Evolutionary conservation across 2,113 vertebrate genomes (phyloP), one percentile per base, ranked within the genome.

Genomic region (Atractosteus spatula): DNA sequence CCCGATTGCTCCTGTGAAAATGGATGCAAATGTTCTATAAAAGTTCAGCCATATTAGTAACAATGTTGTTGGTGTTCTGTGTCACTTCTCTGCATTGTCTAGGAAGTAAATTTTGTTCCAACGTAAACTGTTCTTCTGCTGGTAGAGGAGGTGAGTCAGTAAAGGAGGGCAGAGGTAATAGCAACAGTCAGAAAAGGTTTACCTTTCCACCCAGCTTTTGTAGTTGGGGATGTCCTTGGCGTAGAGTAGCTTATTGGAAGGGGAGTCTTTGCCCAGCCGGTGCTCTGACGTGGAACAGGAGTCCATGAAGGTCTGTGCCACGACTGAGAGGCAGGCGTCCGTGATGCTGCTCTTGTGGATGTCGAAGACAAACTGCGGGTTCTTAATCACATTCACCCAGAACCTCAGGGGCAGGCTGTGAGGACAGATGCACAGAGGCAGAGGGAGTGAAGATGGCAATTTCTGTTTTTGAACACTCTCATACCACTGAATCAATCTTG

Each of bases 181-280:
- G 16, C 1, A 8, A 13, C 11, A 63, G 43, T 10, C 16, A 43
- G 16, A 8, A 11, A 16, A 45, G 13, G 65, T 94, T 85, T 79
- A 99, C 97, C 97, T 96, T 82, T 99, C 97, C 69, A 99, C 97
- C 97, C 97, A 99, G 91, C 95, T 97, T 91, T 99, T 99, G 88
- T 99, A 99, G 87, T 96, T 99, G 85, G 97, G 97, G 83, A 99
- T 99, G 81, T 99, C 97, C 94, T 99, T 99, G 90, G 97, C 97
- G 0, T 99, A 99, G 1, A 99, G 94, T 62, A 99, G 92, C 89
- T 99, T 99, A 83, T 99, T 99, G 85, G 96, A 98, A 8, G 97
- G 97, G 0, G 97, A 99, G 78, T 99, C 97, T 79, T 99, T 99
- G 83, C 97, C 97, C 83, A 99, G 91, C 7, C 97, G 94, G 76